These are phyloP conservation scores for Muscina levida DNA, from an alignment of 2,888 invertebrate species.

Conservation along the genomic window DNA sequence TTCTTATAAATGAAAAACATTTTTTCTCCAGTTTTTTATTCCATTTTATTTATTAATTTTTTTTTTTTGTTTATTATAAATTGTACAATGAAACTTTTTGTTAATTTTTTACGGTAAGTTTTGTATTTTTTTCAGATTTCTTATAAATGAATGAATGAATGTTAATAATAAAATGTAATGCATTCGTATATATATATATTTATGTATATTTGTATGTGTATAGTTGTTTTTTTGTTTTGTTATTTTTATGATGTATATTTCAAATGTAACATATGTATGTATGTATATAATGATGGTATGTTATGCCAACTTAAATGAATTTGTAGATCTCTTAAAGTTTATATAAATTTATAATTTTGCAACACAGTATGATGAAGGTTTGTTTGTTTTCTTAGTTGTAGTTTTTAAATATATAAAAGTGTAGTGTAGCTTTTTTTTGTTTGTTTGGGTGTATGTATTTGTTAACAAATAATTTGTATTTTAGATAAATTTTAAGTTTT, in stretches of 20 bases:
- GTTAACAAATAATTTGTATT: conserved; percentile 12
- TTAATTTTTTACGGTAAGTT: too few species aligned
- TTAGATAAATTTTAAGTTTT: conserved; percentile 50
- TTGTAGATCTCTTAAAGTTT: conserved; percentile 45
- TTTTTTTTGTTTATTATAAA: too few species aligned
- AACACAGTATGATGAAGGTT: conserved; percentile 54
- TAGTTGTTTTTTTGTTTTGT: conserved; percentile 44
- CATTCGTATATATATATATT: too few species aligned
- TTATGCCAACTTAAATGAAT: too few species aligned
- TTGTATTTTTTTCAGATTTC: too few species aligned
- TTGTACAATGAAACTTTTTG: too few species aligned
- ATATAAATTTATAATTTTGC: conserved; percentile 62
- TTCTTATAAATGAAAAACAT: too few species aligned
- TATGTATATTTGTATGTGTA: conserved; percentile 31
- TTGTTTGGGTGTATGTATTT: too few species aligned
- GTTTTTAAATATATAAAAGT: conserved; percentile 66
- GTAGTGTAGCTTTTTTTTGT: conserved; percentile 52
- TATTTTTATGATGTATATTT: background rate
- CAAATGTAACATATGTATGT: conserved; percentile 52
- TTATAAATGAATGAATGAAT: too few species aligned
- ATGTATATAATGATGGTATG: conserved; percentile 50
- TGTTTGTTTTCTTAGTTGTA: conserved; percentile 45
- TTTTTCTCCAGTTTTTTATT: too few species aligned
- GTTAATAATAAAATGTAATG: background rate
- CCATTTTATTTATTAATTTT: too few species aligned